Evolutionary conservation across 1,140 invertebrate species (phyloP), one percentile per base, ranked within the genome.

Genomic region (Diprion similis): DNA sequence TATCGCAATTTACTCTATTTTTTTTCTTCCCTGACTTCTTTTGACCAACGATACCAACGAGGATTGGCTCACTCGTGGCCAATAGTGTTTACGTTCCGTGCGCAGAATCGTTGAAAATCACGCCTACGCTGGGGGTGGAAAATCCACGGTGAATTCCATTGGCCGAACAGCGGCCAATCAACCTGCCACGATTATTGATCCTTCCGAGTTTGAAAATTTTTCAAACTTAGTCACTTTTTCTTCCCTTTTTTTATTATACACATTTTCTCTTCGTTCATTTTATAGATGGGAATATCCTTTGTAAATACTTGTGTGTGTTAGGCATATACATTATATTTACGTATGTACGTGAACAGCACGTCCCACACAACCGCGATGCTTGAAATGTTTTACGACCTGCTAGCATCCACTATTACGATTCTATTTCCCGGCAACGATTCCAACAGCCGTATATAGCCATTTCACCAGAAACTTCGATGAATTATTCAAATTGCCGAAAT

Each of bases 331-430:
- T 37, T 37, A 0, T 3, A 37, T 37, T 3, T 37, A 37, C 24
- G 24, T 37, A 37, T 4, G 24, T 37, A 37, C 24, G 24, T 6
- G 24, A 37, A 37, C 2, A 3, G 51, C 24, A 37, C 24, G 24
- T 37, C 24, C 2, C 24, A 37, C 24, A 37, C 24, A 37, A 37
- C 24, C 24, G 1, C 6, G 24, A 8, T 59, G 9, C 51, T 9
- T 17, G 51, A 59, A 59, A 59, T 59, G 51, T 59, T 59, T 59
- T 59, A 59, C 51, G 51, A 59, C 51, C 51, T 17, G n/a, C n/a
- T 17, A 13, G n/a, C 51, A 15, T 4, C 51, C n/a, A 59, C 51
- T 59, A 15, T 17, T 59, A 59, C 9, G 3, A 59, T 15, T 59
- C n/a, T 59, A 59, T 9, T 4, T 59, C n/a, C 11, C 51, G n/a